Conservation (phyloP, 2,113 vertebrate genomes). For the Craseonycteris thonglongyai region DNA sequence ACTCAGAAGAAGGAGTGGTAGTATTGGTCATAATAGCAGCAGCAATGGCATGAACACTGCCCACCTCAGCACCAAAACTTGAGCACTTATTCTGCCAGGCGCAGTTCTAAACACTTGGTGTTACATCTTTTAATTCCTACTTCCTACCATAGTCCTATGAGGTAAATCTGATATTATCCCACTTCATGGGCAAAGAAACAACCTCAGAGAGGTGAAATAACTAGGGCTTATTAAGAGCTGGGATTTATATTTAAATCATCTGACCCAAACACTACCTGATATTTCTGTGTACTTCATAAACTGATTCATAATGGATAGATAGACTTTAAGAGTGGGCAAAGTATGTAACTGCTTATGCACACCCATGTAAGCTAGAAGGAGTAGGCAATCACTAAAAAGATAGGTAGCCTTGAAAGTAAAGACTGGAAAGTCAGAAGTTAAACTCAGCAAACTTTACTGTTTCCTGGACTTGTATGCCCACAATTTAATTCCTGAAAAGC, state of each 20-base stretch:
- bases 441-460: neutral
- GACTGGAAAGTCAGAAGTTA: neutral
- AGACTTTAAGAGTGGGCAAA: neutral
- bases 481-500: conserved; percentile 34
- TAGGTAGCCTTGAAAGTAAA: neutral
- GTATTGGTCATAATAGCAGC: neutral
- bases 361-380: neutral
- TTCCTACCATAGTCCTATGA: neutral
- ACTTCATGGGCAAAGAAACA: neutral
- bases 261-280: neutral
- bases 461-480: neutral
- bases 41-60: neutral
- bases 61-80: neutral
- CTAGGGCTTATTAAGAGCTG: neutral
- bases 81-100: neutral
- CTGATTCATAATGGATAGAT: neutral
- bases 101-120: neutral
- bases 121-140: neutral
- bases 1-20: neutral
- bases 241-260: neutral
- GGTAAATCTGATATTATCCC: neutral
- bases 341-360: neutral
- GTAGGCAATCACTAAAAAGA: neutral
- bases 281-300: neutral
- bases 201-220: neutral